phyloP scores from a whole-genome alignment of 2,888 invertebrate species.

The Drosophila kuntzei region DNA sequence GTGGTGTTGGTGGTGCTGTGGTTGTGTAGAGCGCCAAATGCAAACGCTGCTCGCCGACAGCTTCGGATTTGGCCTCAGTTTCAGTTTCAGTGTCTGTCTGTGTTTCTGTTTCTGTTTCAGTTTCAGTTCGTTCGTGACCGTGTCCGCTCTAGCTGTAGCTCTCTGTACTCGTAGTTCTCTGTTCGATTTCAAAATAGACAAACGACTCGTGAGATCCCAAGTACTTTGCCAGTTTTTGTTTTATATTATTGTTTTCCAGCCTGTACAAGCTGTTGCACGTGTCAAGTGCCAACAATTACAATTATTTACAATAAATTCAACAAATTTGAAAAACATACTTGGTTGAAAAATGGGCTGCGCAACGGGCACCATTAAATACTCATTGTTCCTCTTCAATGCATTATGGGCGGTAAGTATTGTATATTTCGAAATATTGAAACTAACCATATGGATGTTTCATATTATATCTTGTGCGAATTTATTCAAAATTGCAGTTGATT shows the following conservation, averaged over 20 bases:
- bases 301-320: constrained; percentile 17
- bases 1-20: constrained; percentile 9
- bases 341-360: constrained; percentile 78
- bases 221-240: background rate
- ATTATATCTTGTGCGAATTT: background rate
- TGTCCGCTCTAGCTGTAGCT: constrained; percentile 55
- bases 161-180: constrained; percentile 27
- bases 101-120: constrained; percentile 45
- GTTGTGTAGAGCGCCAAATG: constrained; percentile 34
- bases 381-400: constrained; percentile 78
- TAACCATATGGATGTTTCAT: constrained; percentile 44
- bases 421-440: constrained; percentile 18
- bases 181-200: constrained; percentile 28
- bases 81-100: constrained; percentile 51
- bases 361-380: constrained; percentile 78
- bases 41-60: constrained; percentile 49
- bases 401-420: constrained; percentile 81
- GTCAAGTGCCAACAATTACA: constrained; percentile 34
- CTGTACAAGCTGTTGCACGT: constrained; percentile 62
- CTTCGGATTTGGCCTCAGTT: constrained; percentile 51
- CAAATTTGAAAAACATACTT: constrained; percentile 7
- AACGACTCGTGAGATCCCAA: constrained; percentile 15
- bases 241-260: constrained; percentile 20
- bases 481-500: constrained; percentile 1
- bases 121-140: constrained; percentile 81